Conservation (phyloP, 2,113 vertebrate species). For the Callopanchax toddi region DNA sequence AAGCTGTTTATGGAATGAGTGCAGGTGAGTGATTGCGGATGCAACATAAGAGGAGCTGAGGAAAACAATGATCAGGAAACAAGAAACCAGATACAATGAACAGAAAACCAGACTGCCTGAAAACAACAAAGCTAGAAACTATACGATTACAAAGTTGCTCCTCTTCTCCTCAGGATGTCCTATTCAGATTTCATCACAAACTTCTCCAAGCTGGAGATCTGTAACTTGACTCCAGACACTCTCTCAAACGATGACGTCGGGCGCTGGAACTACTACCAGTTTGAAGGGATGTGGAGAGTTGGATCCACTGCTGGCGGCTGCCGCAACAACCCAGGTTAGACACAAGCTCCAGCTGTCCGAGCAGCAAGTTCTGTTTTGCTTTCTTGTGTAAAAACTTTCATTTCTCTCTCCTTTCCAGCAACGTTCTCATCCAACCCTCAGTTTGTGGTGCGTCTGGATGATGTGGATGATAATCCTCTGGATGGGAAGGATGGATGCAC, state of each 20-base stretch:
- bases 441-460: slow-evolving; percentile 75
- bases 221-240: slow-evolving; percentile 85
- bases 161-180: slow-evolving; percentile 82
- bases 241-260: slow-evolving; percentile 69
- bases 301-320: slow-evolving; percentile 85
- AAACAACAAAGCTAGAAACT: too few relatives aligned
- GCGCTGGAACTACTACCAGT: slow-evolving; percentile 82
- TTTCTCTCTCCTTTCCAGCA: slow-evolving; percentile 55
- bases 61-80: too few relatives aligned
- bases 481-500: slow-evolving; percentile 73
- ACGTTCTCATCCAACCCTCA: slow-evolving; percentile 80
- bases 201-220: slow-evolving; percentile 88
- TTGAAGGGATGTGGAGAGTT: slow-evolving; percentile 81
- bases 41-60: too few relatives aligned
- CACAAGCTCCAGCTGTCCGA: background rate
- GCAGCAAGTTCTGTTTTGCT: background rate
- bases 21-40: too few relatives aligned
- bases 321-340: slow-evolving; percentile 68
- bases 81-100: too few relatives aligned
- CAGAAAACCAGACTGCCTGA: too few relatives aligned
- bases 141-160: background rate
- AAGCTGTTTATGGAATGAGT: too few relatives aligned
- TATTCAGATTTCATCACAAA: slow-evolving; percentile 84
- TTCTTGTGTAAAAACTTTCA: background rate
- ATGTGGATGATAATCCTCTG: slow-evolving; percentile 73